These are phyloP conservation scores for Maconellicoccus hirsutus DNA, from an alignment of 1,140 invertebrate genomes.

Conservation along the genomic window DNA sequence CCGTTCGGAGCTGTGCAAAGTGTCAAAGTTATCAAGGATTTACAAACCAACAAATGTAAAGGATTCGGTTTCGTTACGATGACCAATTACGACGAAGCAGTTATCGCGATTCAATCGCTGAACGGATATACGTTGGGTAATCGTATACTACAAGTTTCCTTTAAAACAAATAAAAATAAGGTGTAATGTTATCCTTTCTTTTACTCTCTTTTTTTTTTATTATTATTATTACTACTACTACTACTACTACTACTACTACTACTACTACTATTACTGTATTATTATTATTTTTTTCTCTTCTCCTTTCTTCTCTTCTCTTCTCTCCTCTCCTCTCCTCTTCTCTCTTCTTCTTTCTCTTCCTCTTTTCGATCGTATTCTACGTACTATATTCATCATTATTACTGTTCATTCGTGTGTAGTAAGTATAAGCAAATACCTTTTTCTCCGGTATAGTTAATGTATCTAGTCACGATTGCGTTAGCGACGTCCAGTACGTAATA, in stretches of 20 bases:
- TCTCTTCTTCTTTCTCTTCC: too few relatives aligned
- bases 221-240: not conserved
- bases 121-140: constrained; percentile 97
- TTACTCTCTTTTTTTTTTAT: not conserved
- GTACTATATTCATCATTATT: too few relatives aligned
- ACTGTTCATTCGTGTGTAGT: too few relatives aligned
- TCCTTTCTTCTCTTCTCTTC: too few relatives aligned
- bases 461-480: not conserved
- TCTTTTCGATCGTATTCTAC: too few relatives aligned
- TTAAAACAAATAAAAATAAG: constrained; percentile 90
- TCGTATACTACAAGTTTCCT: constrained; percentile 95
- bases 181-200: not conserved
- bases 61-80: constrained; percentile 99
- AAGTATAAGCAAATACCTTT: too few relatives aligned
- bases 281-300: not conserved
- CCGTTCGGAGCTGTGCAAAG: constrained; percentile 97
- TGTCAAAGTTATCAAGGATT: constrained; percentile 94
- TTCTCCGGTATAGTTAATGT: not conserved
- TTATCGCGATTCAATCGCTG: constrained; percentile 91
- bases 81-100: constrained; percentile 98
- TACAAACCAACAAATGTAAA: constrained; percentile 98
- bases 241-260: not conserved
- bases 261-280: not conserved
- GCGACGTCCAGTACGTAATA: not conserved
- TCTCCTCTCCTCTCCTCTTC: too few relatives aligned